Evolutionary conservation across 2,113 vertebrate genomes (phyloP).

Genomic region (Ariopsis seemanni): DNA sequence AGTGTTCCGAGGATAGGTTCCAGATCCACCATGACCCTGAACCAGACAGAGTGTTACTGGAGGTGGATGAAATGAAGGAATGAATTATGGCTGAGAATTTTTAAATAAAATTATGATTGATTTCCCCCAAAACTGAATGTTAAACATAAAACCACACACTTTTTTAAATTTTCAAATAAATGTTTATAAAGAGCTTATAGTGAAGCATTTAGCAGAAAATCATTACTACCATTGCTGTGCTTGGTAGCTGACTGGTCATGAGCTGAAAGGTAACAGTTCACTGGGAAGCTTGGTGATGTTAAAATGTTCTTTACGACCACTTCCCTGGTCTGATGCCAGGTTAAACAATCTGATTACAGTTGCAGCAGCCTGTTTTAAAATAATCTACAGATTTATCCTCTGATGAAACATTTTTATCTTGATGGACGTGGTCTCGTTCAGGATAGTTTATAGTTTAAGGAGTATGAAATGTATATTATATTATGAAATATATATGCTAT

Average conservation of each 20-base stretch:
- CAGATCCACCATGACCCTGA: neutral
- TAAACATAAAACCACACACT: neutral
- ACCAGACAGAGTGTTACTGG: neutral
- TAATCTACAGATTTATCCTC: neutral
- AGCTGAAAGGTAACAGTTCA: neutral
- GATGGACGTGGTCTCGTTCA: neutral
- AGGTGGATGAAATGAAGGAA: neutral
- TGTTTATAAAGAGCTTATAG: neutral
- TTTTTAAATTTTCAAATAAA: neutral
- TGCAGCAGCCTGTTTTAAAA: neutral
- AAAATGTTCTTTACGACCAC: neutral
- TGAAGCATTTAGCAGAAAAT: neutral
- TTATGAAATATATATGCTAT: neutral
- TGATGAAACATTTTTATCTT: neutral
- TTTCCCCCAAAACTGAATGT: neutral
- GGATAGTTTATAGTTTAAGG: neutral
- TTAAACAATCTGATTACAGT: neutral
- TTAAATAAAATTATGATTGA: neutral
- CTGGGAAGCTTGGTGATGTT: neutral
- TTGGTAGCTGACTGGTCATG: neutral
- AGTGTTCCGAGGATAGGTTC: neutral
- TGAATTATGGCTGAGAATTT: neutral
- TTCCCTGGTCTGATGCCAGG: no score
- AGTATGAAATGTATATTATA: neutral
- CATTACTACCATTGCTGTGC: neutral